Evolutionary conservation across 2,797 vertebrate species (phyloP), one percentile per base, ranked within the genome.

Genomic region (Dallia pectoralis): DNA sequence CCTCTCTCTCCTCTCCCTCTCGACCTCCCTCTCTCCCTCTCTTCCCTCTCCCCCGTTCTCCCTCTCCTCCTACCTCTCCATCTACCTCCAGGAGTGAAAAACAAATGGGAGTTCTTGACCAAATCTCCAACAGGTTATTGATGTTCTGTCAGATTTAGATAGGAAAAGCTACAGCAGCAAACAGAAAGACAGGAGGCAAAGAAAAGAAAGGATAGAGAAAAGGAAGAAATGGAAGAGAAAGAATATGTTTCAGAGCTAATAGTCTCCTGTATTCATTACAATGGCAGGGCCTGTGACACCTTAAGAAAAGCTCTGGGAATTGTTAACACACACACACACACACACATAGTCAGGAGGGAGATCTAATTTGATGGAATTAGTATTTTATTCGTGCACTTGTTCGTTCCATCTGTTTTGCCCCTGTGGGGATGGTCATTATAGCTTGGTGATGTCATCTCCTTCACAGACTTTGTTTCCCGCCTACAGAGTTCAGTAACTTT

Each of bases 71-170:
- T 14, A 27, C 25, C 61, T 29, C 22, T 64, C 62, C 32, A 22
- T 62, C 40, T 18, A 4, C 19, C 4, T 49, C 16, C 48, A 63
- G 61, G 61, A 62, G 25, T 62, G 12, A 62, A 27, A 27, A 11
- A 8, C 1, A 25, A 61, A 61, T 27, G 22, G 11, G 25, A n/a
- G 15, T 61, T 4, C 2, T 61, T n/a, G 6, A 22, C 56, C 22
- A 27, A 61, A 2, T n/a, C 56, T 30, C 29, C 27, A 4, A 14
- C 14, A 84, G 74, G 79, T 89, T 93, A 93, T 92, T 93, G 91
- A 93, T 92, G 89, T 88, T 77, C 87, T 91, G 90, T 86, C 90
- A 90, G 88, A 89, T 93, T 89, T 88, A 84, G 87, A 87, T 67
- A 87, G 81, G 84, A 86, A 89, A 89, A 93, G 85, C 89, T 92